These are phyloP conservation scores for Scrobipalpa costella DNA, from an alignment of 2,888 invertebrate species.

Conservation along the genomic window DNA sequence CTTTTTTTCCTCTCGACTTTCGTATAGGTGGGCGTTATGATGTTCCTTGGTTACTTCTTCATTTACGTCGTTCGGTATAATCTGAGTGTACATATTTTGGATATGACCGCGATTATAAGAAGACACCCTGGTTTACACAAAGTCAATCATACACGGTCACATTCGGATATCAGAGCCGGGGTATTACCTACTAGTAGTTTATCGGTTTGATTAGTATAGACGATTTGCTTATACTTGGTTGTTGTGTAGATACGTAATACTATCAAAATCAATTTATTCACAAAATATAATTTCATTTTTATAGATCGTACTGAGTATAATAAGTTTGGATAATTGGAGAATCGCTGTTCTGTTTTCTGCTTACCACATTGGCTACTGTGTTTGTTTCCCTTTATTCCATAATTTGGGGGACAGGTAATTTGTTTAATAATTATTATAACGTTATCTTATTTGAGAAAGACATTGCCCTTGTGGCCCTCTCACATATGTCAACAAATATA, in stretches of 20 bases:
- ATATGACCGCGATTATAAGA: constrained; percentile 54
- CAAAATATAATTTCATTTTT: constrained; percentile 35
- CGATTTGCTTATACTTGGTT: too few relatives aligned
- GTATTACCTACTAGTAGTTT: constrained; percentile 26
- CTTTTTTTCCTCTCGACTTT: constrained; percentile 28
- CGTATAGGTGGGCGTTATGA: constrained; percentile 79
- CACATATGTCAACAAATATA: too few relatives aligned
- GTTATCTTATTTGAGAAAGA: too few relatives aligned
- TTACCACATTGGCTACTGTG: constrained; percentile 70
- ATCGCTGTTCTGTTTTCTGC: constrained; percentile 65
- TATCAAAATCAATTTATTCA: background rate
- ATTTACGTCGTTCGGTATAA: constrained; percentile 67
- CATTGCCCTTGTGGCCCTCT: too few relatives aligned
- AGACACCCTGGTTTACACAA: background rate
- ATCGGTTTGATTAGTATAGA: too few relatives aligned
- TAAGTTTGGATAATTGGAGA: constrained; percentile 66
- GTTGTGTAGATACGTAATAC: too few relatives aligned
- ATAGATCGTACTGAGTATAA: constrained; percentile 55
- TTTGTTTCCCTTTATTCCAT: constrained; percentile 74
- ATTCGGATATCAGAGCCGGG: constrained; percentile 32
- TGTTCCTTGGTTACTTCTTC: constrained; percentile 78
- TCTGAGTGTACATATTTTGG: constrained; percentile 72
- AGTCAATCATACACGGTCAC: constrained; percentile 26
- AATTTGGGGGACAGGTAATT: constrained; percentile 68
- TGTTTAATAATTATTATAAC: background rate